These are phyloP conservation scores for Porites australiensis DNA, from an alignment of 64 coral and sea anemone genomes.

Conservation along the genomic window DNA sequence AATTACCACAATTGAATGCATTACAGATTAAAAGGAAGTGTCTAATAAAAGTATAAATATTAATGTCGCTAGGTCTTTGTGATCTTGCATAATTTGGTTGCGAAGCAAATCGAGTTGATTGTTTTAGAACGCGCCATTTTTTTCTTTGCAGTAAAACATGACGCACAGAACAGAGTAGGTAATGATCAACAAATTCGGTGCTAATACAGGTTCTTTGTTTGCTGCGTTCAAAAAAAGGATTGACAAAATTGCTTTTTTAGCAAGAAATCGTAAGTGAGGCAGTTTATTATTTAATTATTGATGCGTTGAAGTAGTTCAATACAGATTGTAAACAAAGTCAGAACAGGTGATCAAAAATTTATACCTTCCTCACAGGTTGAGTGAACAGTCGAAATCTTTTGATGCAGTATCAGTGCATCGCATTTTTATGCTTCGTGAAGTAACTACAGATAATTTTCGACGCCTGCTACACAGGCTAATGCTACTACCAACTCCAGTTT, in stretches of 20 bases:
- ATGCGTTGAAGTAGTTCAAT: not conserved
- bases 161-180: not conserved
- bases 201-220: not conserved
- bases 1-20: conserved; percentile 16
- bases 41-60: conserved; percentile 20
- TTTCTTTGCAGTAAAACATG: not conserved
- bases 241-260: not conserved
- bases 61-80: conserved; percentile 13
- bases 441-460: too few species aligned
- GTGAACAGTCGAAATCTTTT: not conserved
- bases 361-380: not conserved
- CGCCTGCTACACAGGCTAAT: too few species aligned
- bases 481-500: too few species aligned
- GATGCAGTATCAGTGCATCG: too few species aligned
- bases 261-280: not conserved
- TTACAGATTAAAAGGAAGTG: not conserved
- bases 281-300: conserved; percentile 18
- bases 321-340: not conserved
- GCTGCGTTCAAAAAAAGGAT: not conserved
- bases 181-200: not conserved
- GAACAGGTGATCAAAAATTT: not conserved
- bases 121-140: not conserved
- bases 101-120: conserved; percentile 10
- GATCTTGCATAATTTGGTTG: conserved; percentile 57
- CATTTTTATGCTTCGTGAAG: too few species aligned